Base-by-base conservation (phyloP, 1,140 invertebrate species). In the Ceratoteleas bidentatus region DNA sequence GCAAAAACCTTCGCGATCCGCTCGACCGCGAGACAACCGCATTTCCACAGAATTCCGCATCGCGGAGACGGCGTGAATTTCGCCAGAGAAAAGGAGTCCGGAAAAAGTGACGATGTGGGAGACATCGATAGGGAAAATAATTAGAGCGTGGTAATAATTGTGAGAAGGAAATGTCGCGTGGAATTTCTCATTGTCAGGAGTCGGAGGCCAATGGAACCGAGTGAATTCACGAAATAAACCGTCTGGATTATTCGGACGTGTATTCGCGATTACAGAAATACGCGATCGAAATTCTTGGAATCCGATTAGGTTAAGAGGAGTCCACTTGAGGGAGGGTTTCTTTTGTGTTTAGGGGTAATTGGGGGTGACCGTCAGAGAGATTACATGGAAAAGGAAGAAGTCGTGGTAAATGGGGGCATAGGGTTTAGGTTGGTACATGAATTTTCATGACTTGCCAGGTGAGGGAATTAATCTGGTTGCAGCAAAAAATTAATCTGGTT, bases 181-280 rank as follows among this genome's bases (percentile, higher is more conserved):
- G 57, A 73, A 73, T 73, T 73, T 73, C 69, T 62, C 69, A 32
- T 52, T 64, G 58, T 64, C 60, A 57, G 56, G 49, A 49, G 57
- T 43, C 8, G 16, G 45, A 15, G 16, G 53, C 38, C 57, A 73
- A 57, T 38, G 52, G 64, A 73, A 56, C 50, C 50, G 16, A 56
- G 50, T 14, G 52, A 73, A 72, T 7, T 33, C 52, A 36, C 38
- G 57, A 47, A 50, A 47, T 62, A 62, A 72, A 72, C 36, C 54
- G 52, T 62, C 15, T 24, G 49, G 38, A 72, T 61, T 61, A 61
- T 52, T 15, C 11, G 9, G 9, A 6, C 16, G 49, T 3, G 53
- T 14, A 53, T 65, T 65, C 49, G 32, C 10, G 8, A 34, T 16
- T 34, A 38, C 38, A 50, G 13, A 3, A 6, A 13, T 14, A 62